A percentile compares a stretch with the other conserved stretches of the same genome.
phyloP scores from a whole-genome alignment of 1,140 invertebrate genomes.

The Drosophila serrata region DNA sequence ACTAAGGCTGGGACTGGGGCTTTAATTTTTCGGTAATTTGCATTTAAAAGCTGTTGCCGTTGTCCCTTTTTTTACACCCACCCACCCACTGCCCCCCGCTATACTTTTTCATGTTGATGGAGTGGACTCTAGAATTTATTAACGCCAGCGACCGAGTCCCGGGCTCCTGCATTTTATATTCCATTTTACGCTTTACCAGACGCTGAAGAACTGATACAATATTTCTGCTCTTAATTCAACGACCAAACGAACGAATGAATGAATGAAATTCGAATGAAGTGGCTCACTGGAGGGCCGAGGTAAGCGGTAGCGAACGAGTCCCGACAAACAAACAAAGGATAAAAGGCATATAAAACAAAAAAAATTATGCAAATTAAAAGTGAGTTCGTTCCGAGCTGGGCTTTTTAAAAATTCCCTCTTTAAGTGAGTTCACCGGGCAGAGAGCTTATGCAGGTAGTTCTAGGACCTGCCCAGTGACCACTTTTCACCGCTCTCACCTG shows the following conservation, averaged over 20 bases:
- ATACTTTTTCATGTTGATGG: constrained; percentile 53
- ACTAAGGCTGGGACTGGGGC: constrained; percentile 15
- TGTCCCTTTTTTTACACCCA: constrained; percentile 40
- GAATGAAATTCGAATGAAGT: constrained; percentile 59
- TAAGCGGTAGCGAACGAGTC: constrained; percentile 43
- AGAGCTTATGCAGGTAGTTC: constrained; percentile 17
- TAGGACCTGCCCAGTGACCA: constrained; percentile 25
- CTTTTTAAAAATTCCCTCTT: constrained; percentile 49
- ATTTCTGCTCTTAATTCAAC: constrained; percentile 78
- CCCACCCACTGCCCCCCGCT: neutral
- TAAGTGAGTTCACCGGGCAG: constrained; percentile 42
- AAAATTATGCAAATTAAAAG: constrained; percentile 80
- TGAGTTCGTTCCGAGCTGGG: constrained; percentile 28
- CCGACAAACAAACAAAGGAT: constrained; percentile 53
- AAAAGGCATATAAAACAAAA: constrained; percentile 39
- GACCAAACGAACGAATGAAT: constrained; percentile 63
- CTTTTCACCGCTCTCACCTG: constrained; percentile 35
- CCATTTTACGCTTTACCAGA: constrained; percentile 73
- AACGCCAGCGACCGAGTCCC: constrained; percentile 44
- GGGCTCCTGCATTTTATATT: constrained; percentile 67
- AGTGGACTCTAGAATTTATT: constrained; percentile 79
- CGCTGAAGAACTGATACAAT: constrained; percentile 80
- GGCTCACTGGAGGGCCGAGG: constrained; percentile 21
- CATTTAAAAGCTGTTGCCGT: constrained; percentile 72
- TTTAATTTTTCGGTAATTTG: constrained; percentile 82